Evolutionary conservation across 1,140 invertebrate species (phyloP).

Genomic region (Plectus sambesii): DNA sequence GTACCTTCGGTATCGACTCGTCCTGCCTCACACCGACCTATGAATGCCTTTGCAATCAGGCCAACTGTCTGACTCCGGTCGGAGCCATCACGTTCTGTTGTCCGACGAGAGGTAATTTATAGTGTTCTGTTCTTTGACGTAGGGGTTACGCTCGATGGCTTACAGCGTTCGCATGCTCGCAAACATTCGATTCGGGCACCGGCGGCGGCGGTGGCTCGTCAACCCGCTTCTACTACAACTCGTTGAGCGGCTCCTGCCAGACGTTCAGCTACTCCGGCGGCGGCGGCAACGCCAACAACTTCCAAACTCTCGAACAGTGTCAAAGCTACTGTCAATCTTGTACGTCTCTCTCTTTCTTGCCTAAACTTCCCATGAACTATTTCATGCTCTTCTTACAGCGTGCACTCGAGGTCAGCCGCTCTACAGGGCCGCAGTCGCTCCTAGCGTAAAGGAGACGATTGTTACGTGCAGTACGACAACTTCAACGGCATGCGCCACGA

Average conservation of each 20-base stretch:
- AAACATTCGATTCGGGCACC: too few species aligned
- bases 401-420: slow-evolving; percentile 20
- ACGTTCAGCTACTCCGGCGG: slow-evolving; percentile 22
- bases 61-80: too few species aligned
- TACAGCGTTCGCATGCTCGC: too few species aligned
- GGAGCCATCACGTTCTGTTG: too few species aligned
- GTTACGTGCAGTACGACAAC: too few species aligned
- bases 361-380: not conserved
- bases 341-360: too few species aligned
- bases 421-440: slow-evolving; percentile 13
- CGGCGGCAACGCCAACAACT: slow-evolving; percentile 18
- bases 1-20: too few species aligned
- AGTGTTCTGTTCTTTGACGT: too few species aligned
- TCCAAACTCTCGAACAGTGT: slow-evolving; percentile 22
- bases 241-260: slow-evolving; percentile 21
- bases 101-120: too few species aligned
- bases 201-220: slow-evolving; percentile 36
- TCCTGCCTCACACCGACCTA: too few species aligned
- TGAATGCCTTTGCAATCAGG: too few species aligned
- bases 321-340: slow-evolving; percentile 24
- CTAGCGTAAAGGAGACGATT: slow-evolving; percentile 12
- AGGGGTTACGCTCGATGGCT: too few species aligned
- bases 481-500: slow-evolving; percentile 17
- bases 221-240: slow-evolving; percentile 23
- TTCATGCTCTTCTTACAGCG: slow-evolving; percentile 8